Percentiles rank a stretch among this genome's conserved stretches.
Conservation (phyloP, 2,888 invertebrate species). For the Onchidella celtica region DNA sequence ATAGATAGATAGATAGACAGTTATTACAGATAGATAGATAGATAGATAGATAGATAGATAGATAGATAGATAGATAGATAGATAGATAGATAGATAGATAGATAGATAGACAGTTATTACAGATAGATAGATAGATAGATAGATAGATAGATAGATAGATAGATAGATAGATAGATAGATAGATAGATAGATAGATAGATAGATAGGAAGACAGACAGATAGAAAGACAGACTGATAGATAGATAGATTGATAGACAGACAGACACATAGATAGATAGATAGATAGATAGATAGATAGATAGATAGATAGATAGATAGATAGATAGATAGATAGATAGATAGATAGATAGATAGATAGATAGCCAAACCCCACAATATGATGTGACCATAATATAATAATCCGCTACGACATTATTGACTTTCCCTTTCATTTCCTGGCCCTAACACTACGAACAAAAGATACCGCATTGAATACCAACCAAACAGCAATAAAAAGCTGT, state of each 20-base stretch:
- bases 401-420: too few relatives aligned
- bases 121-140: background rate
- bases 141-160: background rate
- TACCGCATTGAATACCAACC: too few relatives aligned
- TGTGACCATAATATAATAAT: too few relatives aligned
- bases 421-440: too few relatives aligned
- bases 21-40: slow-evolving; percentile 12
- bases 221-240: background rate
- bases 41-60: slow-evolving; percentile 9
- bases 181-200: background rate
- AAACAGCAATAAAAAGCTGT: too few relatives aligned
- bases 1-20: slow-evolving; percentile 1
- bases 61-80: background rate
- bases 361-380: too few relatives aligned
- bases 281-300: background rate
- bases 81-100: background rate
- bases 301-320: background rate
- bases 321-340: too few relatives aligned
- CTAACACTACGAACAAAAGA: too few relatives aligned
- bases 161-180: background rate
- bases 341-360: too few relatives aligned
- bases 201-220: background rate
- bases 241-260: background rate
- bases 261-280: background rate
- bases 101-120: background rate